These are phyloP conservation scores for Poecilia gillii DNA, from an alignment of 2,797 vertebrate species.

Conservation along the genomic window DNA sequence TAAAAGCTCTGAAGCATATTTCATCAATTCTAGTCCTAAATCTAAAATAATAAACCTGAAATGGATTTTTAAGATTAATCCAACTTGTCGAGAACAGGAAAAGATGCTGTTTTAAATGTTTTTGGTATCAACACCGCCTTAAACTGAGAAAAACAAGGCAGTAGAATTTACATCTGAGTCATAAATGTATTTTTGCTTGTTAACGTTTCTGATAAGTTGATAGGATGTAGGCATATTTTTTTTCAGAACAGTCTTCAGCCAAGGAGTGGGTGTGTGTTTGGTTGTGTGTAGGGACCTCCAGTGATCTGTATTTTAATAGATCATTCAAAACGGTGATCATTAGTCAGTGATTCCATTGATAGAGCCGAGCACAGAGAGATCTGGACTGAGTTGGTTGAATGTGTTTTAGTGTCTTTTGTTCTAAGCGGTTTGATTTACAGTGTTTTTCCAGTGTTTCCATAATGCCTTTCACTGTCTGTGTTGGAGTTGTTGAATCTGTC, in stretches of 20 bases:
- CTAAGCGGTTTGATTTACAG: slow-evolving; percentile 4
- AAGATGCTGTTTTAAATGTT: too few relatives aligned
- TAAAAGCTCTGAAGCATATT: neutral
- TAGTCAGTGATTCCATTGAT: neutral
- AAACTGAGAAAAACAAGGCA: neutral
- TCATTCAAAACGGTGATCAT: neutral
- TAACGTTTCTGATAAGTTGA: neutral
- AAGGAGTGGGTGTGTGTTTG: neutral
- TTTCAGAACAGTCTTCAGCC: neutral
- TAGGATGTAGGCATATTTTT: neutral
- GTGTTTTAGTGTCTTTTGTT: slow-evolving; percentile 28
- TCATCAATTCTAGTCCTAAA: neutral
- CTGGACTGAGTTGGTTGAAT: neutral
- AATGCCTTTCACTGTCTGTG: slow-evolving; percentile 39
- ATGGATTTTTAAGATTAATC: neutral
- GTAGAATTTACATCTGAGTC: neutral
- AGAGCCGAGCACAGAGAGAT: neutral
- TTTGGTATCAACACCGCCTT: neutral
- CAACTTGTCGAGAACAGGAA: neutral
- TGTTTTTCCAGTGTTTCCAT: slow-evolving; percentile 46
- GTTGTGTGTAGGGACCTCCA: neutral
- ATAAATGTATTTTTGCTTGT: neutral
- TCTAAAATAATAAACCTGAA: neutral
- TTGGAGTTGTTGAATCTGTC: slow-evolving; percentile 49
- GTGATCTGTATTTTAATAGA: neutral